These are phyloP conservation scores for Philereme transversata DNA, from an alignment of 2,888 invertebrate genomes.

Conservation along the genomic window DNA sequence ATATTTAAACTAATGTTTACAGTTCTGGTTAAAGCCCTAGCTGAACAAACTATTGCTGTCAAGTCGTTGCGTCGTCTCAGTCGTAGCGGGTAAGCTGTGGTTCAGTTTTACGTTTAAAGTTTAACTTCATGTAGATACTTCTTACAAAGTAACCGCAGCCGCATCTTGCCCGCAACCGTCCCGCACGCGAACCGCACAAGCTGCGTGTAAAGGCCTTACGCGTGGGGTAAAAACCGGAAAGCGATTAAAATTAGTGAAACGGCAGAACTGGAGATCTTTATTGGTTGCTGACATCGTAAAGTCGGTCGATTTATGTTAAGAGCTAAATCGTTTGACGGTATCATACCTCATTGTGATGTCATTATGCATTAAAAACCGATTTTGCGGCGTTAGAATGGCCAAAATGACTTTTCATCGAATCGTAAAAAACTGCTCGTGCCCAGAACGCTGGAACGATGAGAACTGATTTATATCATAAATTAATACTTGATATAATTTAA, in stretches of 20 bases:
- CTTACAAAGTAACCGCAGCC: too few relatives aligned
- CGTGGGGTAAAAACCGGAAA: slow-evolving; percentile 63
- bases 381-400: slow-evolving; percentile 37
- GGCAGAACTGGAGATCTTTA: slow-evolving; percentile 67
- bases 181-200: too few relatives aligned
- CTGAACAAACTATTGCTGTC: too few relatives aligned
- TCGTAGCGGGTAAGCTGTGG: too few relatives aligned
- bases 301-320: slow-evolving; percentile 67
- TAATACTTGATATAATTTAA: too few relatives aligned
- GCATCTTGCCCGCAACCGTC: too few relatives aligned
- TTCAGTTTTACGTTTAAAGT: too few relatives aligned
- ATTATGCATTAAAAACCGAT: slow-evolving; percentile 45
- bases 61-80: too few relatives aligned
- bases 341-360: slow-evolving; percentile 45
- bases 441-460: background rate
- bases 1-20: too few relatives aligned
- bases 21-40: too few relatives aligned
- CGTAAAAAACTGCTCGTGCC: slow-evolving; percentile 16
- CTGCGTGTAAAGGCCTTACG: slow-evolving; percentile 3
- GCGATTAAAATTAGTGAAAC: slow-evolving; percentile 77
- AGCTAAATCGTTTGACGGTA: slow-evolving; percentile 45
- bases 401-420: slow-evolving; percentile 36
- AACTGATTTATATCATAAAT: too few relatives aligned
- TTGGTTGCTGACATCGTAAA: slow-evolving; percentile 66
- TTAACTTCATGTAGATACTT: too few relatives aligned